Base-by-base conservation (phyloP, 2,888 invertebrate species). In the Eugnorisma glareosa region DNA sequence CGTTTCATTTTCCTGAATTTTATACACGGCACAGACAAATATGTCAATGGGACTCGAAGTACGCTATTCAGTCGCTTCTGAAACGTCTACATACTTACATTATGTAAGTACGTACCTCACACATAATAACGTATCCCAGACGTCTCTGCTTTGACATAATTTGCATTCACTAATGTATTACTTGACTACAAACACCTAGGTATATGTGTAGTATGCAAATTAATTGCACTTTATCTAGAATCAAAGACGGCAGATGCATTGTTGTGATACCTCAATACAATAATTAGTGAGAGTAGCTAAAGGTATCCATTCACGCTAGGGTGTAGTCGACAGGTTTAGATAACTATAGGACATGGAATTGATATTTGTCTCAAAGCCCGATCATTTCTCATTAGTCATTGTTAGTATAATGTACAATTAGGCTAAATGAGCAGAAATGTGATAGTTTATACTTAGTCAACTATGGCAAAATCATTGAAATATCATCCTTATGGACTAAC, bases 91-190 rank as follows among this genome's bases (percentile, higher is more conserved):
- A 28, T 67, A 70, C 18, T 11, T 86, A 83, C 75, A 73, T 84
- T 84, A 81, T 73, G 77, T 85, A 84, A 72, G 76, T 74, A 64
- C 15, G n/a, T 72, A 80, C 37, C n/a, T 72, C 54, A 68, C 40
- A 67, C 61, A 78, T 73, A 76, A 70, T 75, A 89, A 89, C 82
- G 86, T 91, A 91, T 86, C 87, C 82, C 69, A 88, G 68, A 87
- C 86, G 86, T 87, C 86, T 84, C 75, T 78, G 88, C 92, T 93
- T 92, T 92, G 91, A 91, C 87, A 89, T 88, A 88, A 92, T 93
- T 93, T 93, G 90, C 90, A 92, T 93, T 89, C 79, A 89, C 90
- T 90, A 89, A 91, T 91, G 89, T 91, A 89, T 86, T 87, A 81
- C 75, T 81, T 82, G 77, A 79, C 61, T 64, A 45, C 35, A 63